These are phyloP conservation scores for Pristiophorus japonicus DNA, from an alignment of 2,113 vertebrate genomes.

Conservation along the genomic window DNA sequence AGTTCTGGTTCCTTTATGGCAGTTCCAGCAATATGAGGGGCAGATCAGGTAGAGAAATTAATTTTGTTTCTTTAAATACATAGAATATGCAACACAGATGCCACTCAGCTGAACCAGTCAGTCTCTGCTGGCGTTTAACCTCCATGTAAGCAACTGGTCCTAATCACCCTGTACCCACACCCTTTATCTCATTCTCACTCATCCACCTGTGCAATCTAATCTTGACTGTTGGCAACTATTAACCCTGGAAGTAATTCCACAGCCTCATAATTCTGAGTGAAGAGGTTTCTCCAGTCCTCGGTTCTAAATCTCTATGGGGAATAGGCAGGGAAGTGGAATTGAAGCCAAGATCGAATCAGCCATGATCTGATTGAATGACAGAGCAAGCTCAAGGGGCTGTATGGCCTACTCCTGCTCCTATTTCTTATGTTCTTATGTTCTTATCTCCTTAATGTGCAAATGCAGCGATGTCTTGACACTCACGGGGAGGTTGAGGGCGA, in stretches of 20 bases:
- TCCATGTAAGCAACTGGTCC: not conserved
- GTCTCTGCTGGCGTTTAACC: not conserved
- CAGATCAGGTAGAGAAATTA: not conserved
- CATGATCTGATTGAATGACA: too few species aligned
- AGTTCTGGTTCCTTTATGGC: not conserved
- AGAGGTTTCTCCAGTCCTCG: not conserved
- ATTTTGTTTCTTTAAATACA: not conserved
- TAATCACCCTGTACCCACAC: not conserved
- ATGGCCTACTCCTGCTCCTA: too few species aligned
- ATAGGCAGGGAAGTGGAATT: too few species aligned
- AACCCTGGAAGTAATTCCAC: not conserved
- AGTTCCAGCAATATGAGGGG: not conserved
- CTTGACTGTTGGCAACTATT: not conserved
- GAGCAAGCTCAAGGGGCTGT: too few species aligned
- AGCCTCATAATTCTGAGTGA: not conserved
- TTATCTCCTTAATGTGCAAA: not conserved
- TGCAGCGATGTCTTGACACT: too few species aligned
- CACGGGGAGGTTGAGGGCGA: too few species aligned
- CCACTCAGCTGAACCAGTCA: not conserved
- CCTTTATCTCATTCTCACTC: not conserved
- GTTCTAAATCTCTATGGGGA: not conserved
- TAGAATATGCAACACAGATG: not conserved
- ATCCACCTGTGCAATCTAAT: not conserved
- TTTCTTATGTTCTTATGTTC: too few species aligned
- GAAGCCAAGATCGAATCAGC: too few species aligned